These are phyloP conservation scores for Salvelinus fontinalis DNA, from an alignment of 2,113 vertebrate genomes.

Conservation along the genomic window DNA sequence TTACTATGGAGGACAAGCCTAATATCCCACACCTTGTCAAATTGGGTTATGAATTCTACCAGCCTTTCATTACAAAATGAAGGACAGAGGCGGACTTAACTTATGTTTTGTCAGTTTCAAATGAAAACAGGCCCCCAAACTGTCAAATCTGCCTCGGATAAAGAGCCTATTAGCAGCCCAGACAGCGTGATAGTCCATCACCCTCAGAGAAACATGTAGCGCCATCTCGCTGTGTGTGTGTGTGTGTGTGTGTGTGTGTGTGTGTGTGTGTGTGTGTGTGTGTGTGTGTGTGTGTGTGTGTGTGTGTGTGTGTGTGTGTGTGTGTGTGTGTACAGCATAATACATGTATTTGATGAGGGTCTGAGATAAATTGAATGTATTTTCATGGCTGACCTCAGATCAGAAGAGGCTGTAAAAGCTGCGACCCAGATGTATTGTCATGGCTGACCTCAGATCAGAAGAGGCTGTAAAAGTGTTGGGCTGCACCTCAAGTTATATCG, in stretches of 20 bases:
- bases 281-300: constrained; percentile 30
- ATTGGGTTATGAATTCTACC: constrained; percentile 63
- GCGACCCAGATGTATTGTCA: constrained; percentile 56
- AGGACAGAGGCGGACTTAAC: background rate
- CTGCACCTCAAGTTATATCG: too few species aligned
- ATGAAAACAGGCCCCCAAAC: background rate
- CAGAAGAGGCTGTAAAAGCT: background rate
- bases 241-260: constrained; percentile 25
- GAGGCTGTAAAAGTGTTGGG: too few species aligned
- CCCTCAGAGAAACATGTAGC: constrained; percentile 46
- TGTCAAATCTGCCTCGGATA: background rate
- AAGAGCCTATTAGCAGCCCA: background rate
- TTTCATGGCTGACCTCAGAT: constrained; percentile 40
- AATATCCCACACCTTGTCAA: constrained; percentile 59
- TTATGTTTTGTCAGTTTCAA: too few species aligned
- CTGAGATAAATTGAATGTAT: constrained; percentile 67
- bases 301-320: constrained; percentile 40
- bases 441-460: constrained; percentile 26
- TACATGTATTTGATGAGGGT: constrained; percentile 22
- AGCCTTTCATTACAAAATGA: constrained; percentile 38
- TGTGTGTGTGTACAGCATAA: constrained; percentile 20
- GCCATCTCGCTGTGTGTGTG: constrained; percentile 54
- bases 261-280: constrained; percentile 40
- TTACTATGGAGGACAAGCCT: constrained; percentile 62
- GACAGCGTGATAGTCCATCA: background rate